phyloP scores from a whole-genome alignment of 2,888 invertebrate species.

The Polydrusus pterygomalis region DNA sequence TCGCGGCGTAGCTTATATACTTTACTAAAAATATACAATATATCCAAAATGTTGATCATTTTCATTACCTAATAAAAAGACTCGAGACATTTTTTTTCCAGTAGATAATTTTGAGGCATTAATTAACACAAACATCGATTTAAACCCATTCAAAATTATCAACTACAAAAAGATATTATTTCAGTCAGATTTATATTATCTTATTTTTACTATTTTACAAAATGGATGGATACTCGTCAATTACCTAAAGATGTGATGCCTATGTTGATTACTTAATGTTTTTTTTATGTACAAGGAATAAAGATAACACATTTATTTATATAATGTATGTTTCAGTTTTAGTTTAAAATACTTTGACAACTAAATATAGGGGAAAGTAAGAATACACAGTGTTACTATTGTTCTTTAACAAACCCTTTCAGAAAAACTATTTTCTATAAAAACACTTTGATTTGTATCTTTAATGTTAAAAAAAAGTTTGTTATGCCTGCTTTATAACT shows the following conservation, averaged over 20 bases:
- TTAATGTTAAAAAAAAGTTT: background rate
- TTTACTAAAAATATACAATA: no score
- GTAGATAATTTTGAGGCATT: no score
- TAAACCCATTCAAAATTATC: no score
- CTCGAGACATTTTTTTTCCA: background rate
- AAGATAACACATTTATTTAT: constrained; percentile 22
- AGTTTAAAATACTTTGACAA: constrained; percentile 19
- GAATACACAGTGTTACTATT: background rate
- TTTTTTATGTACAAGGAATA: constrained; percentile 18
- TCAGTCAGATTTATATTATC: constrained; percentile 55
- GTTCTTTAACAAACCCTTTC: background rate
- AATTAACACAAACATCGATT: no score
- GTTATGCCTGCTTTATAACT: no score
- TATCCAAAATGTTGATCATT: constrained; percentile 27
- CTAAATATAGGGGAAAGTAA: background rate
- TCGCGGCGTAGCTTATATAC: no score
- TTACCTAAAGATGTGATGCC: constrained; percentile 59
- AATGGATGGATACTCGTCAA: constrained; percentile 64
- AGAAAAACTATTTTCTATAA: background rate
- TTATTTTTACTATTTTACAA: constrained; percentile 55
- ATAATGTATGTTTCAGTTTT: constrained; percentile 5
- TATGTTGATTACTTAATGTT: constrained; percentile 43
- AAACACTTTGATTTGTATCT: background rate
- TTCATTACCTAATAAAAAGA: constrained; percentile 53
- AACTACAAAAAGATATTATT: constrained; percentile 31